Conservation (phyloP, 2,113 vertebrate species). For the Otocyon megalotis region DNA sequence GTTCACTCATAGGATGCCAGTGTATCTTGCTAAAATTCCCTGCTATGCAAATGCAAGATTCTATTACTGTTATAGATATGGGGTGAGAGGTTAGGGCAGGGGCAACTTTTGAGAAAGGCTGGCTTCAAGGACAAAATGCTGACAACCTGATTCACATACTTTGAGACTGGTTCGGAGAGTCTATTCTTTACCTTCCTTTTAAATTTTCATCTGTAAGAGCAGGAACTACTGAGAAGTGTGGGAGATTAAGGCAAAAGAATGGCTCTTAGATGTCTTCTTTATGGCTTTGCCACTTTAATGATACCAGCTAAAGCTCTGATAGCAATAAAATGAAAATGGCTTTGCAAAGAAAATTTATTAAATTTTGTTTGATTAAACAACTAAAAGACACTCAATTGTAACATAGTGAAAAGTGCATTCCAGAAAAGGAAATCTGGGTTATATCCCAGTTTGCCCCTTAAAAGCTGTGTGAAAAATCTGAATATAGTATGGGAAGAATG, state of each 20-base stretch:
- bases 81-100: background rate
- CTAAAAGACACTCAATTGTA: background rate
- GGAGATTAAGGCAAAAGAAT: background rate
- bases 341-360: background rate
- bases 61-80: background rate
- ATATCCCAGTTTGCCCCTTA: background rate
- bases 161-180: background rate
- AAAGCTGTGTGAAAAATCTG: background rate
- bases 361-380: conserved; percentile 46
- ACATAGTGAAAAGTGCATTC: background rate
- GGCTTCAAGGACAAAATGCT: background rate
- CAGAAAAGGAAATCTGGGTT: background rate
- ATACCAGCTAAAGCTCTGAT: background rate
- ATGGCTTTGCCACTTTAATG: background rate
- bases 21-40: background rate
- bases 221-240: background rate
- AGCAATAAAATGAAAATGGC: background rate
- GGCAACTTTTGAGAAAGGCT: background rate
- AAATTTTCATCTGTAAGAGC: background rate
- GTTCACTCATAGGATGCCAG: background rate
- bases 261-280: background rate
- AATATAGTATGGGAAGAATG: background rate
- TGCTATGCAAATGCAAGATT: background rate
- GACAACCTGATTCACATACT: background rate
- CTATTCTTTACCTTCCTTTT: background rate